Conservation (phyloP, 2,113 vertebrate species). For the Protobothrops mucrosquamatus region DNA sequence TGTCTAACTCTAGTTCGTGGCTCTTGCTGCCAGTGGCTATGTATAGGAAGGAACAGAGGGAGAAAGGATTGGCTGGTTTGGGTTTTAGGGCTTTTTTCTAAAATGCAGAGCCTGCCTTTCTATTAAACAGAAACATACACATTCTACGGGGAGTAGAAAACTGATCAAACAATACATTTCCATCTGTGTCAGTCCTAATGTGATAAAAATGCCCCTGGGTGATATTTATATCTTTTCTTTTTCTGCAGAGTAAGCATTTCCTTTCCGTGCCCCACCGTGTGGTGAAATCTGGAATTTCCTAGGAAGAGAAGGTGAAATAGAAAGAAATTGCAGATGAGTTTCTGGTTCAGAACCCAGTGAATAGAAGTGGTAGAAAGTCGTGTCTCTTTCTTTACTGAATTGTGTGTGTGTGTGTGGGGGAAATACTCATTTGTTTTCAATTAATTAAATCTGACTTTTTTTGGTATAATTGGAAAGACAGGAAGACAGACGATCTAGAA, state of each 20-base stretch:
- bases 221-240: conserved; percentile 1
- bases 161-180: background rate
- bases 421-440: background rate
- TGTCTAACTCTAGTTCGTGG: background rate
- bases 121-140: background rate
- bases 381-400: background rate
- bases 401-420: too few species aligned
- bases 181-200: background rate
- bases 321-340: background rate
- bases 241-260: conserved; percentile 13
- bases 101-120: background rate
- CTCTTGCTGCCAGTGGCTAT: background rate
- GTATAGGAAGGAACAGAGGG: background rate
- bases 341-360: background rate
- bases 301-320: background rate
- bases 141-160: background rate
- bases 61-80: background rate
- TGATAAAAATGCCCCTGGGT: background rate
- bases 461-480: background rate
- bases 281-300: background rate
- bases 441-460: background rate
- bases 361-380: background rate
- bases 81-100: background rate
- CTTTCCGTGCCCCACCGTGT: background rate
- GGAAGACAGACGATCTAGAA: background rate